Evolutionary conservation across 2,888 invertebrate species (phyloP), one percentile per base, ranked within the genome.

Genomic region (Ryuthela nishihirai): DNA sequence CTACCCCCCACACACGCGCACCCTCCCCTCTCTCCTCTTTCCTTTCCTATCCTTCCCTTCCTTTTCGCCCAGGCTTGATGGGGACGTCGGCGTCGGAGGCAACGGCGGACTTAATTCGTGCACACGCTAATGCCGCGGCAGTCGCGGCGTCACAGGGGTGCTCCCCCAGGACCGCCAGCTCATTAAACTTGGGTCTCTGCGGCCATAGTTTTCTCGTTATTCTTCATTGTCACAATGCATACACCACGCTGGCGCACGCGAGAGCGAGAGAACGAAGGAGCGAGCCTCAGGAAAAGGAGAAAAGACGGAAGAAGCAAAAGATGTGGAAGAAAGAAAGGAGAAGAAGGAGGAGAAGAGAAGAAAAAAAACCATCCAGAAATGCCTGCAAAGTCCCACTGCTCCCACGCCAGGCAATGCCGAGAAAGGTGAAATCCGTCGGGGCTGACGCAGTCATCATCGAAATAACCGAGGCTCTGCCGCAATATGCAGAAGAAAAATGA

Each of bases 191-290:
- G 21, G 38, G 52, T 46, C 53, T 41, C 55, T n/a, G 23, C 42
- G 56, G 62, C 59, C 62, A 63, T 64, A 60, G 49, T 64, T 64
- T 61, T 58, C 61, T 61, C 60, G 53, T 61, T 61, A 62, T 58
- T 64, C 61, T 64, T 64, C 64, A 53, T 61, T 56, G 49, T 62
- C 61, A 53, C 48, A 54, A 23, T 35, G 50, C 47, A 34, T 42
- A 32, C 17, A 23, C 32, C 38, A 23, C 38, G 24, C 15, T 24
- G 18, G 35, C 6, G n/a, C 32, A 20, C 9, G 29, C 34, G 15
- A 34, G 17, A 34, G 17, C 17, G 34, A 17, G 15, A 34, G 34
- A n/a, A 34, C n/a, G n/a, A 17, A 34, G 17, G 3, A 17, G 15
- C 34, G 15, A 7, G 12, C 34, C 5, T n/a, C n/a, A 34, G 15